phyloP scores from a whole-genome alignment of 2,888 invertebrate genomes.

The Drosophila neotestacea region DNA sequence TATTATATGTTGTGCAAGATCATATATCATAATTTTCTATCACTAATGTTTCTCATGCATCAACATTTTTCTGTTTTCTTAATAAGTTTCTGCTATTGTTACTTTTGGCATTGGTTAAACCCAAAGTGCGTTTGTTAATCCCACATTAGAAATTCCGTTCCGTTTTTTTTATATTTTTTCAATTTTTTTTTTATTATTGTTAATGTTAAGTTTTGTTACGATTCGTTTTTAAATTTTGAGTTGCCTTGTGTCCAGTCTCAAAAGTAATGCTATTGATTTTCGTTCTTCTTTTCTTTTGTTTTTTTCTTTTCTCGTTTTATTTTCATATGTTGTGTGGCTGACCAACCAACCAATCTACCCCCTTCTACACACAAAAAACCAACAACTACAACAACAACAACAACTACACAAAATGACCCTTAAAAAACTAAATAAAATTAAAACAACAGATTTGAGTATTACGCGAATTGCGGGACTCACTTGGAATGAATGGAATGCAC shows the following conservation, averaged over 20 bases:
- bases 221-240: slow-evolving; percentile 42
- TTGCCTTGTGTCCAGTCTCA: slow-evolving; percentile 69
- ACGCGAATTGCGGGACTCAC: slow-evolving; percentile 89
- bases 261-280: slow-evolving; percentile 80
- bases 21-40: slow-evolving; percentile 12
- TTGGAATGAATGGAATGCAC: slow-evolving; percentile 91
- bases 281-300: slow-evolving; percentile 75
- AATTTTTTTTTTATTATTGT: slow-evolving; percentile 48
- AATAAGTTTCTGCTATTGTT: background rate
- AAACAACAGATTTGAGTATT: slow-evolving; percentile 89
- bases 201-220: slow-evolving; percentile 61
- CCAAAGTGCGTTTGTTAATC: slow-evolving; percentile 3
- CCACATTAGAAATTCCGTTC: slow-evolving; percentile 9
- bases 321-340: slow-evolving; percentile 80
- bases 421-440: slow-evolving; percentile 29
- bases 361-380: slow-evolving; percentile 43
- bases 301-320: slow-evolving; percentile 77
- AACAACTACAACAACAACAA: slow-evolving; percentile 39
- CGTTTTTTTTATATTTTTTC: slow-evolving; percentile 41
- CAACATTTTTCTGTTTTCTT: slow-evolving; percentile 24
- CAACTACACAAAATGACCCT: slow-evolving; percentile 22
- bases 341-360: slow-evolving; percentile 29
- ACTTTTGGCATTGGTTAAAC: slow-evolving; percentile 42
- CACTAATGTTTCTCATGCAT: slow-evolving; percentile 35
- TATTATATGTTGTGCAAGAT: slow-evolving; percentile 25